phyloP scores from a whole-genome alignment of 2,113 vertebrate genomes.

The Noturus placidus region DNA sequence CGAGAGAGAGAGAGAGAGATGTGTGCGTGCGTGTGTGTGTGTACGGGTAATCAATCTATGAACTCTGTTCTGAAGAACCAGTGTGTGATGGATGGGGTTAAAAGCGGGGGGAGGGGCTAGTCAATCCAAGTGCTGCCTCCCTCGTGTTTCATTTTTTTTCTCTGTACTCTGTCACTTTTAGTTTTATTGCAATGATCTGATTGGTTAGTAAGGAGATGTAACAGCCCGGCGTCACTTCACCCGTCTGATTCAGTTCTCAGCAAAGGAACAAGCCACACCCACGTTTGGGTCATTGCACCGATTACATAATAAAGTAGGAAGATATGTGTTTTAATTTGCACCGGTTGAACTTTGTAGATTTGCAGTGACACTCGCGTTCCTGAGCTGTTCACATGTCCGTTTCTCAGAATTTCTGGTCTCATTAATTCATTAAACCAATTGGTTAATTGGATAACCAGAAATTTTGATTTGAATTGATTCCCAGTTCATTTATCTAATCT shows the following conservation, averaged over 20 bases:
- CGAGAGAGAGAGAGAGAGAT: conserved; percentile 29
- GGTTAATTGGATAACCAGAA: neutral
- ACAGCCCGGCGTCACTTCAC: neutral
- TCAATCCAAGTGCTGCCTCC: neutral
- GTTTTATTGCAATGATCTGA: neutral
- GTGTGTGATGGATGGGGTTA: conserved; percentile 28
- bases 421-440: neutral
- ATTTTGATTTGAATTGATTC: neutral
- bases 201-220: neutral
- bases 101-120: conserved; percentile 8
- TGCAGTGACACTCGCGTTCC: neutral
- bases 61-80: conserved; percentile 50
- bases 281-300: neutral
- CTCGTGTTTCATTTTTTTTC: neutral
- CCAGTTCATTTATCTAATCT: neutral
- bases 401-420: neutral
- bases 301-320: neutral
- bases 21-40: neutral
- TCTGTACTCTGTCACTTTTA: neutral
- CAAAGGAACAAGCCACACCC: neutral
- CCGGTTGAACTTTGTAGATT: neutral
- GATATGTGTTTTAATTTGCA: neutral
- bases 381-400: neutral
- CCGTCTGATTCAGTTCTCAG: neutral
- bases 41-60: conserved; percentile 34